Percentiles rank a stretch among this genome's conserved stretches.
Evolutionary conservation across 2,888 invertebrate genomes (phyloP).

Genomic region (Tetragonisca angustula): DNA sequence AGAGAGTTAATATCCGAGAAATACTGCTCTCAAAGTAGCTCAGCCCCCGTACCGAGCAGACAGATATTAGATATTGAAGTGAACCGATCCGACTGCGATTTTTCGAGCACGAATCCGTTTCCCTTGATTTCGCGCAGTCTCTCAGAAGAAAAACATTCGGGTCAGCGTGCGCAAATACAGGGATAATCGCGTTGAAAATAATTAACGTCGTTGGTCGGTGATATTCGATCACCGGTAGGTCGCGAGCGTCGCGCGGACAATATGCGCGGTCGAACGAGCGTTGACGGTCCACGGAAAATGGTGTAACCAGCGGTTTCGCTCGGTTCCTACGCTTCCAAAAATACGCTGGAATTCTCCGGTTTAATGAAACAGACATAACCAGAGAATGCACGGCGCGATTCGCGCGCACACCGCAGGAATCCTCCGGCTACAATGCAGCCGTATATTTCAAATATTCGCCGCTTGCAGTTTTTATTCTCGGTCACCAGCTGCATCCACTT

Average conservation of each 20-base stretch:
- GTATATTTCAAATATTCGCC: constrained; percentile 59
- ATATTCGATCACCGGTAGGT: constrained; percentile 62
- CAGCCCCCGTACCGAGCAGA: neutral
- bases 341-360: constrained; percentile 63
- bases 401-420: constrained; percentile 59
- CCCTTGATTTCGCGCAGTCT: neutral
- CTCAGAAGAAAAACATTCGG: constrained; percentile 49
- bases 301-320: constrained; percentile 59
- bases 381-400: constrained; percentile 55
- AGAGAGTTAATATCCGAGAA: constrained; percentile 43
- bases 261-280: constrained; percentile 36
- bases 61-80: constrained; percentile 20
- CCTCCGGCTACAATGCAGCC: constrained; percentile 34
- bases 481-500: neutral
- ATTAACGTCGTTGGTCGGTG: constrained; percentile 64
- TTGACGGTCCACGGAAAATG: constrained; percentile 49
- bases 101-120: no score
- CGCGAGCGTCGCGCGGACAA: constrained; percentile 35
- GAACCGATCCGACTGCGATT: neutral
- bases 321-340: constrained; percentile 59
- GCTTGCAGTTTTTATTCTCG: constrained; percentile 53
- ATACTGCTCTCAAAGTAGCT: constrained; percentile 20
- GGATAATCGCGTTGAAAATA: constrained; percentile 70
- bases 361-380: constrained; percentile 71
- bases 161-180: constrained; percentile 63